These are phyloP conservation scores for Chaetogeoica ovagalla DNA, from an alignment of 2,888 invertebrate species.

Conservation along the genomic window DNA sequence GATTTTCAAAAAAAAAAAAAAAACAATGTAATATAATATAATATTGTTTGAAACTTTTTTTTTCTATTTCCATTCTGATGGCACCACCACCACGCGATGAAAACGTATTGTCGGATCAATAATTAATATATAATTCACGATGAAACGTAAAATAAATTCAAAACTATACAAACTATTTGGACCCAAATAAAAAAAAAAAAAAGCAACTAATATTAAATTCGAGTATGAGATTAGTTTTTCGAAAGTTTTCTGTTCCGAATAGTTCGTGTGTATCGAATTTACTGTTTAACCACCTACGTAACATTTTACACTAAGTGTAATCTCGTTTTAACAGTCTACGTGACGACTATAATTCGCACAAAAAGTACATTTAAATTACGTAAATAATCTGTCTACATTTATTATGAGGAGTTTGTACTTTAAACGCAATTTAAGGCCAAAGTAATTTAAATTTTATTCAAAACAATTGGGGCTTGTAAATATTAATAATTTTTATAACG, in stretches of 20 bases:
- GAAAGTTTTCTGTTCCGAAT: constrained; percentile 8
- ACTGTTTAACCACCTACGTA: constrained; percentile 3
- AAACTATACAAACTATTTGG: not conserved
- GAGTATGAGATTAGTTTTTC: not conserved
- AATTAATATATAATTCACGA: too few relatives aligned
- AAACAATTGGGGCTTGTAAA: not conserved
- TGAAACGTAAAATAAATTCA: not conserved
- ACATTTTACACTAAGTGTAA: not conserved
- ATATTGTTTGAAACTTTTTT: too few relatives aligned
- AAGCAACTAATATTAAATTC: not conserved
- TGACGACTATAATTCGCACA: not conserved
- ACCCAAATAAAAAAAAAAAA: not conserved
- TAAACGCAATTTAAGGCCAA: not conserved
- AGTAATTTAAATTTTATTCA: not conserved
- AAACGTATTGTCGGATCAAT: too few relatives aligned
- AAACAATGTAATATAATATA: too few relatives aligned
- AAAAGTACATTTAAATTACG: constrained; percentile 10
- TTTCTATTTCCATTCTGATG: too few relatives aligned
- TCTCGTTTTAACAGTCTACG: constrained; percentile 10
- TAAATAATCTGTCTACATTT: constrained; percentile 4
- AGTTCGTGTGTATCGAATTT: not conserved
- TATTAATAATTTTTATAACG: not conserved
- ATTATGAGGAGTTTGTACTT: not conserved
- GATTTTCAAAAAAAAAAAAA: too few relatives aligned
- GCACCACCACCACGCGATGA: too few relatives aligned